Percentiles rank a stretch among this genome's conserved stretches.
Evolutionary conservation across 23 tunicate species (phyloP).

Genomic region (Trididemnum nubilum): DNA sequence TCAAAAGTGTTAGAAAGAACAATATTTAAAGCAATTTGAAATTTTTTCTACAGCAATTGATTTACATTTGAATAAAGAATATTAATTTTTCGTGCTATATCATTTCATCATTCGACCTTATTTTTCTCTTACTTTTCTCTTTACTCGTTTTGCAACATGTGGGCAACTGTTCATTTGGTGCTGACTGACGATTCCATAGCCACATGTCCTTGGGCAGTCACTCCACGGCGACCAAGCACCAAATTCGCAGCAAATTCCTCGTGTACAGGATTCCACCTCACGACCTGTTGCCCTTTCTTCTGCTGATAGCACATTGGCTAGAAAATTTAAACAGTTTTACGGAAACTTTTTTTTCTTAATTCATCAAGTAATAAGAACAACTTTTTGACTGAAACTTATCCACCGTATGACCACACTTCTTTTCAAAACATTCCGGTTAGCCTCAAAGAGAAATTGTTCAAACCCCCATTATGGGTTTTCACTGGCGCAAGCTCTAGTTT

Average conservation of each 20-base stretch:
- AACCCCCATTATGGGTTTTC: too few relatives aligned
- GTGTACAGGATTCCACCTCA: slow-evolving; percentile 47
- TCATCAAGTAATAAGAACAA: too few relatives aligned
- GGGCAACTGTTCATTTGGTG: slow-evolving; percentile 36
- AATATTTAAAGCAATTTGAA: too few relatives aligned
- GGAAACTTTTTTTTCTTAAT: too few relatives aligned
- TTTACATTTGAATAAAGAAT: too few relatives aligned
- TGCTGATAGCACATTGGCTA: background rate
- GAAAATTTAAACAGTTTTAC: background rate
- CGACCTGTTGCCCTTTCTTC: background rate
- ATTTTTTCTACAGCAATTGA: too few relatives aligned
- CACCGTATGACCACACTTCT: background rate
- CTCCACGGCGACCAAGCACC: slow-evolving; percentile 76
- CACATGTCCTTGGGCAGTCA: slow-evolving; percentile 74
- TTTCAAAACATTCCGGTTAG: too few relatives aligned
- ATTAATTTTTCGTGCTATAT: too few relatives aligned
- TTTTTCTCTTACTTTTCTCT: slow-evolving; percentile 26
- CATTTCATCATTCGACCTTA: too few relatives aligned
- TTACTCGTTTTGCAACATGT: background rate
- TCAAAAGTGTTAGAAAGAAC: too few relatives aligned
- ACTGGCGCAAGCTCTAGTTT: too few relatives aligned
- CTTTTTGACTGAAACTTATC: background rate
- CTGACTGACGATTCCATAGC: slow-evolving; percentile 33
- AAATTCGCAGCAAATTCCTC: slow-evolving; percentile 65
- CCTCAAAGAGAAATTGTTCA: too few relatives aligned